phyloP scores from a whole-genome alignment of 1,140 invertebrate species.

The Ruditapes philippinarum region DNA sequence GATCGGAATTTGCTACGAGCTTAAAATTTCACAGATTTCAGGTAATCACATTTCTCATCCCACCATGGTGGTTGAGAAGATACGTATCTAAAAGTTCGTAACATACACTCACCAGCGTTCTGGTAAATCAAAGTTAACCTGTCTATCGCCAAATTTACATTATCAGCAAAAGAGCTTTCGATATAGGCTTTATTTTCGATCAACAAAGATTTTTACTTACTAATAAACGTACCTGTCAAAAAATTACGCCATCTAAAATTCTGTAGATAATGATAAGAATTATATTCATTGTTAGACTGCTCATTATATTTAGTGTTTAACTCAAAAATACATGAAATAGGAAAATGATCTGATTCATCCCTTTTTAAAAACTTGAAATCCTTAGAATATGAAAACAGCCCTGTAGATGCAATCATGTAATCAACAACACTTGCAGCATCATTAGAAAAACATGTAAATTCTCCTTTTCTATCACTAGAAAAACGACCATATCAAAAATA shows the following conservation, averaged over 20 bases:
- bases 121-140: too few species aligned
- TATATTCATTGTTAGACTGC: too few species aligned
- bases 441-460: conserved; percentile 42
- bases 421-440: conserved; percentile 55
- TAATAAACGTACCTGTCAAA: too few species aligned
- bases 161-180: too few species aligned
- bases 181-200: too few species aligned
- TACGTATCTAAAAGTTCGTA: too few species aligned
- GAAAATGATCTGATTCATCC: conserved; percentile 54
- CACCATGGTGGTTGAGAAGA: conserved; percentile 30
- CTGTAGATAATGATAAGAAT: too few species aligned
- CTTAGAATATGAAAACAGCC: not conserved
- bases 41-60: conserved; percentile 12
- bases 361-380: conserved; percentile 25
- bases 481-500: conserved; percentile 50
- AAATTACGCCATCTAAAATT: too few species aligned
- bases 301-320: too few species aligned
- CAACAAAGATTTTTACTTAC: too few species aligned
- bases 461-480: not conserved
- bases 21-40: not conserved
- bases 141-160: too few species aligned
- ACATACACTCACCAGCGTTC: too few species aligned
- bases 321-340: conserved; percentile 38
- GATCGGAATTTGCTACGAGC: not conserved
- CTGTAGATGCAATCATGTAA: conserved; percentile 26